Evolutionary conservation across 2,113 vertebrate genomes (phyloP), one percentile per base, ranked within the genome.

Genomic region (Lampris megalopsis): DNA sequence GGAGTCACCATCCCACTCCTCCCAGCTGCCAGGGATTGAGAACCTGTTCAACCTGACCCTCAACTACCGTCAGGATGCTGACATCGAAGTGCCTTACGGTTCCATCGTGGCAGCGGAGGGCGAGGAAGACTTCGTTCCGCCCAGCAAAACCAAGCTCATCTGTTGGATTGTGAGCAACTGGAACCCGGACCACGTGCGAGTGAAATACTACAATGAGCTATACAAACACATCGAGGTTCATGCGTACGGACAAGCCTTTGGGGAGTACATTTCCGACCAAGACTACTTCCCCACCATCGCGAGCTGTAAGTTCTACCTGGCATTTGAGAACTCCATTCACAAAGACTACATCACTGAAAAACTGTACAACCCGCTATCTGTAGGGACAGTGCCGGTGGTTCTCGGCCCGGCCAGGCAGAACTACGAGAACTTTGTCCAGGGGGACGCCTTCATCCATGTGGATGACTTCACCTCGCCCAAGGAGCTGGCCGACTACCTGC

Each of bases 141-240:
- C 98, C 47, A 98, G 94, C 89, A 99, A 99, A 92, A 96, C 95
- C 90, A 97, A 96, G 79, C 74, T 99, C 70, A 96, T 98, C 8
- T 99, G 97, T 87, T 99, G 98, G 98, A 97, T 99, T 41, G 97
- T 99, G 36, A 99, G 97, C 92, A 97, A 99, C 93, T 99, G 98
- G 98, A 99, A 99, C 78, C 96, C 96, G n/a, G 91, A 99, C 13
- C 96, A 99, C 0, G 90, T 96, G 11, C 93, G 96, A 75, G 97
- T 97, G 68, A 99, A 99, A 86, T 99, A 99, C 90, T 99, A 99
- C 88, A 97, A 98, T 4, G 96, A 98, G 85, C 91, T 99, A 8
- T 96, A 96, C 92, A 99, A 98, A 89, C 96, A 97, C 83, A 96
- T 98, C 63, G 95, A 99, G 94, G 96, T 99, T 73, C 95, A 97